Base-by-base conservation (phyloP, 2,113 vertebrate genomes). In the Nipponia nippon region DNA sequence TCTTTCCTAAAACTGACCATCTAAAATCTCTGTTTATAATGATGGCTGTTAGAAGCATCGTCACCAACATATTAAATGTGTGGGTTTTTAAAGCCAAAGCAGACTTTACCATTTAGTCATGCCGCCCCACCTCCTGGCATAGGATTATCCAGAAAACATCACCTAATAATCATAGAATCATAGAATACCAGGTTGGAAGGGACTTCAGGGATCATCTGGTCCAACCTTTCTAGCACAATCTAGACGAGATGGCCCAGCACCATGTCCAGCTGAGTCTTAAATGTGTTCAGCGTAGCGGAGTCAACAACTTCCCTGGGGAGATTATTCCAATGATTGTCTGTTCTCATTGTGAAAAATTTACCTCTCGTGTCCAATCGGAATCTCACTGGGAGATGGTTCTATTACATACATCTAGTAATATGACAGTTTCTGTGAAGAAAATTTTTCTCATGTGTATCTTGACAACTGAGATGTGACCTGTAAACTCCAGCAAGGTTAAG, bases 91-190 rank as follows among this genome's bases (percentile, higher is more conserved):
- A 83, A 86, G 32, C 8, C 56, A 80, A 89, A 70, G 55, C 10
- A 56, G 32, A 44, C 7, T 29, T 69, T 16, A 82, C 8, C 9
- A 47, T 82, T 58, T 59, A 53, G 50, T 58, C 44, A 65, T 46
- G 11, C 4, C n/a, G 4, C 44, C 29, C 6, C 6, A 19, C 44
- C 6, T 26, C 8, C 26, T 13, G 40, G 0, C 40, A 32, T 1
- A 46, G 21, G 30, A n/a, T 59, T 58, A 72, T 61, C 9, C 63
- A 69, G 23, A 87, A 85, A 80, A 71, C 10, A 27, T 61, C 49
- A 63, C 11, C 26, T 69, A 38, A 7, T 50, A 29, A 63, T 38
- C 38, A 38, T 38, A 38, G 38, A 38, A 38, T 38, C 38, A 38
- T 38, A 38, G 38, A 38, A 38, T 38, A 38, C 38, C 38, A 38